These are phyloP conservation scores for Ornithoptera alexandrae DNA, from an alignment of 2,888 invertebrate species.

Conservation along the genomic window DNA sequence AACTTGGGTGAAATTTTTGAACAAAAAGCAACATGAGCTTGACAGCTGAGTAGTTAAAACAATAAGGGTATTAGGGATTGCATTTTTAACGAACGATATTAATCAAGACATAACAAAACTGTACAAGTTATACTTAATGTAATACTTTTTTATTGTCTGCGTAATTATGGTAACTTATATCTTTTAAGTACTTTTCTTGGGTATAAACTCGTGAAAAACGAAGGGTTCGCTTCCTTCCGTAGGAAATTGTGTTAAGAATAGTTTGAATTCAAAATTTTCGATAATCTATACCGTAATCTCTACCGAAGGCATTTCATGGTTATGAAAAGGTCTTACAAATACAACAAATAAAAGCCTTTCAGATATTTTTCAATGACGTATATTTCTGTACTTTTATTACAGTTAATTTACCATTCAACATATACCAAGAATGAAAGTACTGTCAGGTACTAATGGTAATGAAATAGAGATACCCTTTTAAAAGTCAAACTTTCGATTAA, in stretches of 20 bases:
- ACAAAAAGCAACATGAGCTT: conserved; percentile 52
- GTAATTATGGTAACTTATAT: too few relatives aligned
- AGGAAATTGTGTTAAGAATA: too few relatives aligned
- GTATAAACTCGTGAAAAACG: too few relatives aligned
- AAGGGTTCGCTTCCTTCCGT: too few relatives aligned
- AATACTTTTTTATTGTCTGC: too few relatives aligned
- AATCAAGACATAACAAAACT: neutral
- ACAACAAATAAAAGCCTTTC: neutral
- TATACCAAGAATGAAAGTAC: neutral
- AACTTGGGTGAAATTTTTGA: conserved; percentile 50
- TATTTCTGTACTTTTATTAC: neutral
- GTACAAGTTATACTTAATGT: neutral
- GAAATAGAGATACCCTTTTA: neutral
- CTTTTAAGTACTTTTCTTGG: too few relatives aligned
- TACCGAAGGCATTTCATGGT: too few relatives aligned
- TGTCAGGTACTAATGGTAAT: too few relatives aligned
- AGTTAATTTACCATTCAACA: neutral
- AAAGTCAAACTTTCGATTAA: neutral
- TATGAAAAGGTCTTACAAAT: neutral
- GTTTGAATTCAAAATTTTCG: too few relatives aligned
- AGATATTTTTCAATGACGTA: neutral
- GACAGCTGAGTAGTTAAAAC: conserved; percentile 44
- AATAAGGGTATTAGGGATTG: conserved; percentile 42
- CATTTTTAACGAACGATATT: conserved; percentile 39
- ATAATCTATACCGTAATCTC: too few relatives aligned